Evolutionary conservation across 2,797 vertebrate species (phyloP).

Genomic region (Hippoglossus hippoglossus): DNA sequence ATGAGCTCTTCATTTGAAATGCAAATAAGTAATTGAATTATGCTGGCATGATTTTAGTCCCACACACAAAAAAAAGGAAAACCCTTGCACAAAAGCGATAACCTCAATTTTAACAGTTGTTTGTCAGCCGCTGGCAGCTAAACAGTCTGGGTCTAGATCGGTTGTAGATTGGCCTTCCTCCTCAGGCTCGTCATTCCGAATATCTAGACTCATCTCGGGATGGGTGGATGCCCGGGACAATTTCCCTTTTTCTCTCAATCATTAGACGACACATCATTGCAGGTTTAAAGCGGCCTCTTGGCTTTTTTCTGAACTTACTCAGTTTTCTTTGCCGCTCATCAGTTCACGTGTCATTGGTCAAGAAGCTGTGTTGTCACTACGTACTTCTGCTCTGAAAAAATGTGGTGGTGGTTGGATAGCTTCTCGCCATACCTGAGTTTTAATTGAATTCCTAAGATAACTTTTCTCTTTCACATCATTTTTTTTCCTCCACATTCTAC

Average conservation of each 20-base stretch:
- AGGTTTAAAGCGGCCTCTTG: slow-evolving; percentile 38
- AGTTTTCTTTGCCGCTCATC: slow-evolving; percentile 25
- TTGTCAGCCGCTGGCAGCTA: slow-evolving; percentile 50
- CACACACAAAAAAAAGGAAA: slow-evolving; percentile 49
- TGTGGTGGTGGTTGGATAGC: background rate
- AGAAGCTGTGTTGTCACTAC: slow-evolving; percentile 39
- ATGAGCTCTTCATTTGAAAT: slow-evolving; percentile 82
- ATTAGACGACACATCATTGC: slow-evolving; percentile 15
- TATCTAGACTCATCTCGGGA: slow-evolving; percentile 44
- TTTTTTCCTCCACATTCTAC: slow-evolving; percentile 4
- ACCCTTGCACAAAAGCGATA: slow-evolving; percentile 67
- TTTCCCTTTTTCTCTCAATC: slow-evolving; percentile 25
- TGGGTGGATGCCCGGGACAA: slow-evolving; percentile 25
- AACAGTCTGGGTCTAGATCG: slow-evolving; percentile 52
- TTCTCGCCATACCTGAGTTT: slow-evolving; percentile 22
- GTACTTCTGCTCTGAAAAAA: slow-evolving; percentile 26
- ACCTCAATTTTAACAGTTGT: slow-evolving; percentile 76
- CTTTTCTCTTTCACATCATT: slow-evolving; percentile 19
- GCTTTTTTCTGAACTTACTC: slow-evolving; percentile 21
- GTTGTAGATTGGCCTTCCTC: slow-evolving; percentile 39
- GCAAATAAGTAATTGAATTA: slow-evolving; percentile 83
- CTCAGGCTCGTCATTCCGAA: slow-evolving; percentile 53
- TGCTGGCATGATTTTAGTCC: slow-evolving; percentile 74
- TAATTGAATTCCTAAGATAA: slow-evolving; percentile 41
- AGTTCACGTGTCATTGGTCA: slow-evolving; percentile 46